phyloP scores from a whole-genome alignment of 1,140 invertebrate genomes.

The Brachionus rubens region DNA sequence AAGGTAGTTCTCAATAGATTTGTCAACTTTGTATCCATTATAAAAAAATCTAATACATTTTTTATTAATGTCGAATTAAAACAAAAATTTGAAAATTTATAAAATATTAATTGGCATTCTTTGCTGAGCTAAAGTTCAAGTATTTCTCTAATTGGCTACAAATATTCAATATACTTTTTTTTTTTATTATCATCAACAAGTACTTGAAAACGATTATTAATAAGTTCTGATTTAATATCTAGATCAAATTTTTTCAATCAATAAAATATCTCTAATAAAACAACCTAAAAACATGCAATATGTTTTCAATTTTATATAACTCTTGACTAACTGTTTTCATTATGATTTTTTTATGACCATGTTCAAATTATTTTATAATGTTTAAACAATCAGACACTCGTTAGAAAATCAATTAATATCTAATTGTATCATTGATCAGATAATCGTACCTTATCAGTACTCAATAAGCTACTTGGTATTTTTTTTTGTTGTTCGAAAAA shows the following conservation, averaged over 20 bases:
- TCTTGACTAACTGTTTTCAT: background rate
- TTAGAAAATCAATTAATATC: slow-evolving; percentile 31
- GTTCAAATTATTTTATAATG: slow-evolving; percentile 36
- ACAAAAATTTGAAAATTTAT: too few species aligned
- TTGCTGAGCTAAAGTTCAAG: background rate
- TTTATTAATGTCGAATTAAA: too few species aligned
- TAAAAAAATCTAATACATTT: too few species aligned
- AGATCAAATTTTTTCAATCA: background rate
- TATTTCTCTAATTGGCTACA: background rate
- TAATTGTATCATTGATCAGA: too few species aligned
- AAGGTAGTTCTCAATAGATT: too few species aligned
- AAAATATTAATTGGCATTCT: slow-evolving; percentile 1
- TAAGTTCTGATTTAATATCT: slow-evolving; percentile 23
- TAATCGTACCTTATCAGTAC: too few species aligned
- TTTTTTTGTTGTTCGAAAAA: too few species aligned
- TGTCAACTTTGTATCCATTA: too few species aligned
- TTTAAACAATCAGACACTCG: background rate
- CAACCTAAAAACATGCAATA: background rate
- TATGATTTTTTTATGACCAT: slow-evolving; percentile 12
- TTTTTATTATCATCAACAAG: slow-evolving; percentile 17
- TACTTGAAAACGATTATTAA: slow-evolving; percentile 21
- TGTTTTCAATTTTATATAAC: slow-evolving; percentile 27
- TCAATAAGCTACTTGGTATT: too few species aligned
- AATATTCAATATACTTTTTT: too few species aligned
- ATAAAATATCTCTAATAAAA: too few species aligned